Conservation (phyloP, 1,140 invertebrate genomes). For the Riptortus pedestris region DNA sequence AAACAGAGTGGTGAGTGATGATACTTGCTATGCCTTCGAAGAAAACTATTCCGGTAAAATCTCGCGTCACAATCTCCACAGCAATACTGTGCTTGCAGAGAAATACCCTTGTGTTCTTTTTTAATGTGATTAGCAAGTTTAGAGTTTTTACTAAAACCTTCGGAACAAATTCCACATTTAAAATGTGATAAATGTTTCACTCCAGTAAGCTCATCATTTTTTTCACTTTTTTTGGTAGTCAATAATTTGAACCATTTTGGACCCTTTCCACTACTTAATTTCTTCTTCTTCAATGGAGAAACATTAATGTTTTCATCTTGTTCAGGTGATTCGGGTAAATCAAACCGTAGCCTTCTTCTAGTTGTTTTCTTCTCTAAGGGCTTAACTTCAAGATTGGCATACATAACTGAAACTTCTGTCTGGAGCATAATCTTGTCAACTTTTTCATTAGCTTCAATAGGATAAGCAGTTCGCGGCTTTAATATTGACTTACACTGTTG, state of each 20-base stretch:
- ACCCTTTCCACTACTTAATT: conserved; percentile 21
- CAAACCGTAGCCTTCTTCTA: conserved; percentile 32
- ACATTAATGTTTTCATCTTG: conserved; percentile 15
- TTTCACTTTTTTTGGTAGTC: conserved; percentile 3
- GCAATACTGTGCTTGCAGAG: conserved; percentile 31
- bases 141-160: conserved; percentile 31
- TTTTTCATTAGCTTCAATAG: conserved; percentile 18
- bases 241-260: conserved; percentile 14
- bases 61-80: conserved; percentile 35
- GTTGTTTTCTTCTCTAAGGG: conserved; percentile 5
- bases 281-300: conserved; percentile 24
- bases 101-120: conserved; percentile 29
- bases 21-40: conserved; percentile 32
- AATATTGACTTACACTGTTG: conserved; percentile 28
- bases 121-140: conserved; percentile 31
- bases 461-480: conserved; percentile 26
- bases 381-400: conserved; percentile 10
- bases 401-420: neutral
- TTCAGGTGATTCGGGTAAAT: conserved; percentile 29
- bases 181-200: conserved; percentile 25
- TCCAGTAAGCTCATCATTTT: conserved; percentile 15
- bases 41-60: conserved; percentile 34
- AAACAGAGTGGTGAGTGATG: conserved; percentile 34
- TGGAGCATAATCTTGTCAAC: neutral
- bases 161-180: conserved; percentile 32